Evolutionary conservation across 2,888 invertebrate species (phyloP).

Genomic region (Calameuta filiformis): DNA sequence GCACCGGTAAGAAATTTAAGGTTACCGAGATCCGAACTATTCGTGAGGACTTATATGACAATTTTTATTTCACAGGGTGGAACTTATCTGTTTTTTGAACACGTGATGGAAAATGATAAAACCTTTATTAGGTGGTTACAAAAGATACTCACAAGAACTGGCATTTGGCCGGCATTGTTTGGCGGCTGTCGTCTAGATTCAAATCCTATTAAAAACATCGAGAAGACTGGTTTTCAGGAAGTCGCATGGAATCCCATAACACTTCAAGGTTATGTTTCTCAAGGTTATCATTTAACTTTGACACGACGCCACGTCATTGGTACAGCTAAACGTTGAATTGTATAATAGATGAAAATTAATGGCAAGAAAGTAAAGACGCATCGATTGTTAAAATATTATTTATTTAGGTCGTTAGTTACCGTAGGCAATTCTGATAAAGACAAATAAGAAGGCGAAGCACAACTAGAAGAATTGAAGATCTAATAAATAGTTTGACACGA

Average conservation of each 20-base stretch:
- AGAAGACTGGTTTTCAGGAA: conserved; percentile 43
- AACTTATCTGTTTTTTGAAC: conserved; percentile 56
- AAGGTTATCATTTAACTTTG: conserved; percentile 47
- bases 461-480: not conserved
- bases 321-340: conserved; percentile 32
- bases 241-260: conserved; percentile 43
- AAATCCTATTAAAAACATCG: conserved; percentile 44
- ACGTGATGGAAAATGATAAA: conserved; percentile 44
- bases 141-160: conserved; percentile 44
- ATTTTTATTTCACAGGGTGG: conserved; percentile 44
- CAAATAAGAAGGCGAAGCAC: not conserved
- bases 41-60: not conserved
- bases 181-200: conserved; percentile 52
- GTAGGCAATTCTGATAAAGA: not conserved
- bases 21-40: not conserved
- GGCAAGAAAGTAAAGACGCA: not conserved
- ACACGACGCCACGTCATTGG: conserved; percentile 53
- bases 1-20: conserved; percentile 43
- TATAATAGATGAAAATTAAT: not conserved
- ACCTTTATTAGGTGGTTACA: conserved; percentile 47
- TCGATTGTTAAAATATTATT: not conserved
- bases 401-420: not conserved
- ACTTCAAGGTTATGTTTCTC: conserved; percentile 50
- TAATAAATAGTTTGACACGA: not conserved
- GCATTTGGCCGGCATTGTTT: conserved; percentile 56